phyloP scores from a whole-genome alignment of 2,797 vertebrate genomes.

The Tangara arthus region DNA sequence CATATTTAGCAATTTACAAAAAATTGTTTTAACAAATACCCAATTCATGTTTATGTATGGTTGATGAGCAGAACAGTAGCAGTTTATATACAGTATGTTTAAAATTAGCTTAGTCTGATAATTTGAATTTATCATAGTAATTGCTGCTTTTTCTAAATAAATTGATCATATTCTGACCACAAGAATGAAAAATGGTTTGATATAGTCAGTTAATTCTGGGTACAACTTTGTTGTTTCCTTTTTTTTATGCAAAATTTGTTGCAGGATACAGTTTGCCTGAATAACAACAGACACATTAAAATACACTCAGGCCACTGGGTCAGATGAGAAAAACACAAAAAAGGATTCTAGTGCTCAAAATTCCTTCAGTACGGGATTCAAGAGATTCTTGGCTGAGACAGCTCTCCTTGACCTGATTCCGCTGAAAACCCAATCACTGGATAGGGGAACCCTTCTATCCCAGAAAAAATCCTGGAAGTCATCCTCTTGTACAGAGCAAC shows the following conservation, averaged over 20 bases:
- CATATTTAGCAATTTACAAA: not conserved
- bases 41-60: not conserved
- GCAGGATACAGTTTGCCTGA: not conserved
- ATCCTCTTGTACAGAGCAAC: not conserved
- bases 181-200: not conserved
- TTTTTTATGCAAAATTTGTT: not conserved
- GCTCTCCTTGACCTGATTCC: not conserved
- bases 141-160: not conserved
- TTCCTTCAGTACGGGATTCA: not conserved
- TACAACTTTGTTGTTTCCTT: not conserved
- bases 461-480: not conserved
- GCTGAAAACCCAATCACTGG: rapidly evolving
- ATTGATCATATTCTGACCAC: not conserved
- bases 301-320: not conserved
- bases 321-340: not conserved
- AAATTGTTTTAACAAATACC: not conserved
- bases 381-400: not conserved
- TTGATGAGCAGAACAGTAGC: not conserved
- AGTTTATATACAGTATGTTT: not conserved
- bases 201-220: not conserved
- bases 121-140: not conserved
- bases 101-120: not conserved
- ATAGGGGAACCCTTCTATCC: rapidly evolving
- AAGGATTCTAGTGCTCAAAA: not conserved
- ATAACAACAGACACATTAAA: not conserved